Evolutionary conservation across 2,113 vertebrate genomes (phyloP).

Genomic region (Grammomys dolichurus): DNA sequence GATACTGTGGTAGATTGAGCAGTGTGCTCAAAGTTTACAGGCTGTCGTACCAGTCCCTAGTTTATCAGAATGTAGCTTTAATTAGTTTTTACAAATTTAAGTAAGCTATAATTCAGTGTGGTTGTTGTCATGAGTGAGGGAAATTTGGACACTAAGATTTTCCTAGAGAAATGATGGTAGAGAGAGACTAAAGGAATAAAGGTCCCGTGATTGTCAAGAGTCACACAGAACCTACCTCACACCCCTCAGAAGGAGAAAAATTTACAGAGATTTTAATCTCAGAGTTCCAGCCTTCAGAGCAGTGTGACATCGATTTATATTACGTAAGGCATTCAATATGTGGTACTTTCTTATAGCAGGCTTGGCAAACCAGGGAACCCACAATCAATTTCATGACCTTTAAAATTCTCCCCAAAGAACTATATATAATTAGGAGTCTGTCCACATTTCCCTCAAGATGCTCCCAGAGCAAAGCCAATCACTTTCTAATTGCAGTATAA

Average conservation of each 20-base stretch:
- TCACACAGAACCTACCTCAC: background rate
- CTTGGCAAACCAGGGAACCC: background rate
- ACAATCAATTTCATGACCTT: background rate
- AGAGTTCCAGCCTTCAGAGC: background rate
- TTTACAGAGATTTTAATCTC: background rate
- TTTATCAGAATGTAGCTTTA: background rate
- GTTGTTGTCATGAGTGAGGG: background rate
- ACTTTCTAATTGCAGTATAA: background rate
- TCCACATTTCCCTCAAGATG: slow-evolving; percentile 6
- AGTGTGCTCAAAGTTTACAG: background rate
- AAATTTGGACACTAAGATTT: background rate
- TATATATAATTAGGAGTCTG: background rate
- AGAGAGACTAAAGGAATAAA: background rate
- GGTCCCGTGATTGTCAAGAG: background rate
- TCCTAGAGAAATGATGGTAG: background rate
- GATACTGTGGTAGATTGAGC: background rate
- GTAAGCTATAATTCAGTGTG: background rate
- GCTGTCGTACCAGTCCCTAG: background rate
- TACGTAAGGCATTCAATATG: background rate
- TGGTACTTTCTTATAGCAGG: background rate
- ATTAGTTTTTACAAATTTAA: background rate
- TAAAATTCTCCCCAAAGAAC: background rate
- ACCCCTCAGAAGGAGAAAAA: background rate
- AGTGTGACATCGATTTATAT: background rate
- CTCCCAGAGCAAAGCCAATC: background rate